Percentiles rank a stretch among this genome's conserved stretches.
These are phyloP conservation scores for Varanus komodoensis DNA, from an alignment of 2,113 vertebrate species.

Conservation along the genomic window DNA sequence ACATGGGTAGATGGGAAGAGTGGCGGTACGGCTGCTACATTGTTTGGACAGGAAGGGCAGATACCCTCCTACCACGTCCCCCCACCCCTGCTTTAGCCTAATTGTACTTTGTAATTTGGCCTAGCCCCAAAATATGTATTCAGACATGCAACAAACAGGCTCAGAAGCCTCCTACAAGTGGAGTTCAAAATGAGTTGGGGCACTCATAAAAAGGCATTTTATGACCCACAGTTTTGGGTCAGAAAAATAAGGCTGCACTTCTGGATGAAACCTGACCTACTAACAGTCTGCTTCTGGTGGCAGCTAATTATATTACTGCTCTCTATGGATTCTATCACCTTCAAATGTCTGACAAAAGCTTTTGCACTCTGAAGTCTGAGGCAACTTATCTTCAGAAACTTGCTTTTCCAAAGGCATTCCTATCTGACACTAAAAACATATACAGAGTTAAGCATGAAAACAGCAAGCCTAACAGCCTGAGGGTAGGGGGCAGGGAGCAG, in stretches of 20 bases:
- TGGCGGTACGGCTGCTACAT: background rate
- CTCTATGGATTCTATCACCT: slow-evolving; percentile 51
- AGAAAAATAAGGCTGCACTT: slow-evolving; percentile 26
- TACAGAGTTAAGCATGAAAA: background rate
- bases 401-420: background rate
- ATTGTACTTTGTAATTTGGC: background rate
- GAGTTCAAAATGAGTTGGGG: slow-evolving; percentile 22
- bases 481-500: too few species aligned
- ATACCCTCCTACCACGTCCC: too few species aligned
- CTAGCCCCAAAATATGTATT: background rate
- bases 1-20: background rate
- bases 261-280: slow-evolving; percentile 45
- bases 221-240: slow-evolving; percentile 51
- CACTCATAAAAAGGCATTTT: slow-evolving; percentile 9
- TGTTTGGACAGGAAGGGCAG: background rate
- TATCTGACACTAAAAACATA: background rate
- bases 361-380: slow-evolving; percentile 9
- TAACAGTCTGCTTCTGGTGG: slow-evolving; percentile 28
- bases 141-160: background rate
- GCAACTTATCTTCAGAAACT: slow-evolving; percentile 18
- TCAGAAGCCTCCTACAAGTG: slow-evolving; percentile 22
- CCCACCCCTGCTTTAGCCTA: background rate
- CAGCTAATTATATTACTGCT: slow-evolving; percentile 37
- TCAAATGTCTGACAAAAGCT: slow-evolving; percentile 47
- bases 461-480: too few species aligned